Percentiles rank a stretch among this genome's conserved stretches.
Conservation (phyloP, 2,113 vertebrate species). For the Leucopsar rothschildi region DNA sequence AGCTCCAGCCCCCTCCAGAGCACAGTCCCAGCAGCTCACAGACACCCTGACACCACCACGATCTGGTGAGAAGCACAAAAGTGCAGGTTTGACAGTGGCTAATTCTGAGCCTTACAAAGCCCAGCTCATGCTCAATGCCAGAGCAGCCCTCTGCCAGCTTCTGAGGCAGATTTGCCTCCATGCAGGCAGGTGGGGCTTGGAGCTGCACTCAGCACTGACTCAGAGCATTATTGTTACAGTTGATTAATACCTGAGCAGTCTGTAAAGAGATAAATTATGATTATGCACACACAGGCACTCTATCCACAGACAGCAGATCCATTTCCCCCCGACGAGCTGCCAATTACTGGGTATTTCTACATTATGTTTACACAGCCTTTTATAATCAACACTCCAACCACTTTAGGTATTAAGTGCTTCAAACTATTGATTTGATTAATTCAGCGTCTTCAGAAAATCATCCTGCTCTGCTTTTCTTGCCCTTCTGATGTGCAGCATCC, state of each 20-base stretch:
- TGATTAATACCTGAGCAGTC: conserved; percentile 27
- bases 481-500: neutral
- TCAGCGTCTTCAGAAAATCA: neutral
- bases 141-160: neutral
- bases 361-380: conserved; percentile 17
- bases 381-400: neutral
- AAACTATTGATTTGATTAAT: conserved; percentile 14
- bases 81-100: neutral
- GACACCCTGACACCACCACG: fast-evolving
- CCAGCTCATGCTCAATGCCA: neutral
- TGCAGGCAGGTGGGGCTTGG: neutral
- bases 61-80: neutral
- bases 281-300: neutral
- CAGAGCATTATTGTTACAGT: neutral
- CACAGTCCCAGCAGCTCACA: neutral
- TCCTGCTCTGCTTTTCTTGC: neutral
- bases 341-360: neutral
- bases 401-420: conserved; percentile 28
- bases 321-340: neutral
- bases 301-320: neutral
- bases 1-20: neutral
- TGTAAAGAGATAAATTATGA: neutral
- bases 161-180: neutral
- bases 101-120: neutral
- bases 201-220: neutral